Evolutionary conservation across 2,888 invertebrate species (phyloP), one percentile per base, ranked within the genome.

Genomic region (Drosophila merina): DNA sequence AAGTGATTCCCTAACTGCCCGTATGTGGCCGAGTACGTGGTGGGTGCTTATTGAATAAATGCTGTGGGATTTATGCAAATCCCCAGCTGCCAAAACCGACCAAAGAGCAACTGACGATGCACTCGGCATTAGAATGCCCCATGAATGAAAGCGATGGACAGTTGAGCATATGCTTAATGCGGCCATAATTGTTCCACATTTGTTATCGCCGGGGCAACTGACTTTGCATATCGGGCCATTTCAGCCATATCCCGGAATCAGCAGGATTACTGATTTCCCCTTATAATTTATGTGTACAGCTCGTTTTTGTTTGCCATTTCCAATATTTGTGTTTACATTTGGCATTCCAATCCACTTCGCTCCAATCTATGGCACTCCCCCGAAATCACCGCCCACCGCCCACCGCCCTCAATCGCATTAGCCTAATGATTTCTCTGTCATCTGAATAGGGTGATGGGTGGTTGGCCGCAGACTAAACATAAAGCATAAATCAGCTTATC

Each of bases 41-140:
- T 30, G 36, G 5, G 58, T 74, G 67, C 79, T 72, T 74, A 82
- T 82, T 87, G 82, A 87, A 82, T 82, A 78, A 81, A 85, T 87
- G 79, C 55, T 76, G 71, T 42, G 47, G 74, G 87, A 77, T 73
- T 83, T 86, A 84, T 86, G 87, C 74, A 84, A 88, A 83, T 84
- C 73, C 75, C 60, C 49, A 48, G 56, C 45, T 44, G 25, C 44
- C 44, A 25, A 44, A 44, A 42, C 12, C 40, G 25, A 44, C 66
- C 56, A 57, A 47, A 28, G 48, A 36, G 40, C 40, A 33, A 54
- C 31, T 50, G 31, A 52, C 52, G 45, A 42, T 70, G 68, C 67
- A 68, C 55, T 68, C 50, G 26, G 38, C 55, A 49, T 36, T 9
- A 9, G 47, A 59, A 54, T 57, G 36, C 45, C 36, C 48, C 68